Base-by-base conservation (phyloP, 2,797 vertebrate species). In the Sebastes kiyomatsui region DNA sequence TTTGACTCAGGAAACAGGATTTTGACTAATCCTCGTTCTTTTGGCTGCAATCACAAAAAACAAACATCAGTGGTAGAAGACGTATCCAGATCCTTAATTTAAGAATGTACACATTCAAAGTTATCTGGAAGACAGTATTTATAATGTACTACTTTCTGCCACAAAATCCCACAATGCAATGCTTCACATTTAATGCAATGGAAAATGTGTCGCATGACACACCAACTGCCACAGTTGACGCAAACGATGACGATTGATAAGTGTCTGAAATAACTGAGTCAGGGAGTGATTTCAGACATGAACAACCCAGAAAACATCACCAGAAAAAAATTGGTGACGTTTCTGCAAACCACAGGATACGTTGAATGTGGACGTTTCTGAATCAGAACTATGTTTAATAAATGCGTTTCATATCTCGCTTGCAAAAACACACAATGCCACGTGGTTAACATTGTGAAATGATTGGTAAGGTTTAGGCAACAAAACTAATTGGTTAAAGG, bases 21-120 rank as follows among this genome's bases (percentile, higher is more conserved):
- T 91, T 85, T 27, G 30, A 52, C 33, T 80, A 75, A 87, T 84
- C 73, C 62, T 71, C 46, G n/a, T 49, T 73, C 75, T 88, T 38
- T 80, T 58, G 81, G 66, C 74, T 27, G 13, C 14, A 23, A 71
- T 78, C 7, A 55, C 32, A 68, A 28, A 73, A 18, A 69, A 25
- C 68, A 83, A 85, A 79, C 75, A 72, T 38, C 33, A 32, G 25
- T 7, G 12, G 12, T 23, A 32, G 27, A 67, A 74, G 68, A 76
- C n/a, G 16, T 27, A 38, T 46, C n/a, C 30, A 74, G 22, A 69
- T 42, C 5, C 18, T 30, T 46, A 14, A 68, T 72, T 59, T 28
- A 13, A 52, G 12, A 14, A 62, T 18, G 14, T 23, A 65, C n/a
- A 64, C 13, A 1, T 38, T 23, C n/a, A 38, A 64, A 4, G 22